Base-by-base conservation (phyloP, 2,888 invertebrate species). In the Dryobota labecula region DNA sequence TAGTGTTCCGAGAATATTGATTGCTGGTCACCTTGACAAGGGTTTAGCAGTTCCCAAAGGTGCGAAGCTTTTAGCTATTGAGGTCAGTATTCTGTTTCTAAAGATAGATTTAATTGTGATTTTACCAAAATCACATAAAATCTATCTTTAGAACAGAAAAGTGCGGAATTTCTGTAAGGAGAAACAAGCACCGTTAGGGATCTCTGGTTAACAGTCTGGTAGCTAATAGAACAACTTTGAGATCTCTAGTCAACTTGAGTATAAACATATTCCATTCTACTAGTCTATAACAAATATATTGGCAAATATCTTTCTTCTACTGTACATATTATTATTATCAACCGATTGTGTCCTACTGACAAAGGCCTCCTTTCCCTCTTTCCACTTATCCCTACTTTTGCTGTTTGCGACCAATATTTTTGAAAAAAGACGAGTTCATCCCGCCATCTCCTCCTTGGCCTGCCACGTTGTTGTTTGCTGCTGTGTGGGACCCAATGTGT, bases 11-110 rank as follows among this genome's bases (percentile, higher is more conserved):
- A 76, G 89, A 89, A 90, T 92, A 93, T 92, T 91, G 92, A 92
- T 92, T 88, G 87, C 89, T 86, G 86, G 88, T 84, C 81, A 77
- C 75, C 85, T 85, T 92, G 92, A 92, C 90, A 88, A 89, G 92
- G 92, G 92, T 92, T 82, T 72, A 85, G 86, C 88, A 83, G 83
- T 84, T 86, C 72, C 72, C 71, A 47, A 75, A 85, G 87, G 87
- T 87, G 81, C 64, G 72, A 85, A 56, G 65, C 78, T 81, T 84
- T 84, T 76, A 83, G 74, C 54, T 79, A 72, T 70, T 70, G 65
- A 18, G 33, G 30, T 56, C 57, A 45, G 56, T 84, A 86, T 86
- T 86, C 85, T 80, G 84, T 24, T 53, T 3, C 2, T n/a, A 8
- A 36, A 43, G 41, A 47, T 64, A 33, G n/a, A 38, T 72, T 60